A percentile compares a stretch with the other conserved stretches of the same genome.
These are phyloP conservation scores for Larimichthys crocea DNA, from an alignment of 2,113 vertebrate genomes.

Conservation along the genomic window DNA sequence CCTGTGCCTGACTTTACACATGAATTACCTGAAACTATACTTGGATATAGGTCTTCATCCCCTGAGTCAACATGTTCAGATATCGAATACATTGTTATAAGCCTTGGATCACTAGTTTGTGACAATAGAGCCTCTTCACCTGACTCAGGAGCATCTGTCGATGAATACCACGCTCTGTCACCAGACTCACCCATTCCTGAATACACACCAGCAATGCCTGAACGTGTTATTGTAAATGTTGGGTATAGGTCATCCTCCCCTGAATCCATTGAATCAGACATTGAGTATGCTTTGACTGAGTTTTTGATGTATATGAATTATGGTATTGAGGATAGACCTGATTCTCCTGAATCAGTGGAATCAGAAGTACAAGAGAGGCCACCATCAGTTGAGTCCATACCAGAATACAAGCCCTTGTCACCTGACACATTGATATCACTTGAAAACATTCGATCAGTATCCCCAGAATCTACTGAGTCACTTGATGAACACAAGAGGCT, in stretches of 20 bases:
- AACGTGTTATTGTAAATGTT: slow-evolving; percentile 46
- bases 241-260: slow-evolving; percentile 67
- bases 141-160: slow-evolving; percentile 61
- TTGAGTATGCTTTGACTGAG: slow-evolving; percentile 60
- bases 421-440: slow-evolving; percentile 17
- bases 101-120: slow-evolving; percentile 18
- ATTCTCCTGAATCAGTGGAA: slow-evolving; percentile 67
- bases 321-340: slow-evolving; percentile 35
- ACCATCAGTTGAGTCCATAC: slow-evolving; percentile 47
- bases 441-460: slow-evolving; percentile 33
- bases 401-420: slow-evolving; percentile 57
- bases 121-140: slow-evolving; percentile 60
- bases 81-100: slow-evolving; percentile 61
- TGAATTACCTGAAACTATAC: slow-evolving; percentile 3
- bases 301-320: slow-evolving; percentile 33
- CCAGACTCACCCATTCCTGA: slow-evolving; percentile 72
- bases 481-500: slow-evolving; percentile 51
- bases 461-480: slow-evolving; percentile 59
- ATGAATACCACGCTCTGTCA: slow-evolving; percentile 48
- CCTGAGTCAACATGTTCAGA: slow-evolving; percentile 69
- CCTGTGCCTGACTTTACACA: slow-evolving; percentile 47
- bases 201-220: slow-evolving; percentile 30
- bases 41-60: slow-evolving; percentile 55
- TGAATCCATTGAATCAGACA: slow-evolving; percentile 62
- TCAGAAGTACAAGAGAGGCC: slow-evolving; percentile 42